These are phyloP conservation scores for Drosophila littoralis DNA, from an alignment of 1,140 invertebrate species.

Conservation along the genomic window DNA sequence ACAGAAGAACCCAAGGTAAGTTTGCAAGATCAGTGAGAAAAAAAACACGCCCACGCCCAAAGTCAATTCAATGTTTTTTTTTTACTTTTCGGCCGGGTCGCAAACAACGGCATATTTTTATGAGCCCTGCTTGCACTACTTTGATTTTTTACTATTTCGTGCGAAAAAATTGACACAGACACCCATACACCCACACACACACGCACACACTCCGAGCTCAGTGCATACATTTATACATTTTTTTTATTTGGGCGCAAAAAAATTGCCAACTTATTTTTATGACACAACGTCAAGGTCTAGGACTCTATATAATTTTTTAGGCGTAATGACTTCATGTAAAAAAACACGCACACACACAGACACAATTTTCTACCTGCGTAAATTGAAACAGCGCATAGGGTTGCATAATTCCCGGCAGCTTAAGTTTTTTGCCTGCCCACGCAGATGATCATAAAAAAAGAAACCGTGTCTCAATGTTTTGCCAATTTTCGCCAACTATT, in stretches of 20 bases:
- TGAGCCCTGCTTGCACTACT: slow-evolving; percentile 74
- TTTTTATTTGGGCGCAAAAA: slow-evolving; percentile 56
- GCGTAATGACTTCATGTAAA: slow-evolving; percentile 70
- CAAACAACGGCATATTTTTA: slow-evolving; percentile 72
- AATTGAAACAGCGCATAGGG: slow-evolving; percentile 72
- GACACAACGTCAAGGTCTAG: slow-evolving; percentile 74
- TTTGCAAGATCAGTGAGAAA: slow-evolving; percentile 29
- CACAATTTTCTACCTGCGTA: slow-evolving; percentile 55
- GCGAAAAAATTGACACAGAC: slow-evolving; percentile 53
- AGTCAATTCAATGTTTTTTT: slow-evolving; percentile 65
- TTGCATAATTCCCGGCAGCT: slow-evolving; percentile 79
- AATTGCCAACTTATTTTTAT: slow-evolving; percentile 59
- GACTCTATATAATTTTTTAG: slow-evolving; percentile 65
- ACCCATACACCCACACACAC: slow-evolving; percentile 1
- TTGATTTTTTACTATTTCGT: slow-evolving; percentile 78
- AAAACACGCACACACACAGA: slow-evolving; percentile 14
- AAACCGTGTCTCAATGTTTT: slow-evolving; percentile 9
- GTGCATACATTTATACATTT: slow-evolving; percentile 46
- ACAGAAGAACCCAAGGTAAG: slow-evolving; percentile 63
- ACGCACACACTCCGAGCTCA: background rate
- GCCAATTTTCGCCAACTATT: slow-evolving; percentile 15
- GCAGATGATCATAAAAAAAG: slow-evolving; percentile 64
- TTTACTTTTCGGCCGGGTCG: slow-evolving; percentile 26
- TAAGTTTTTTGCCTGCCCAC: slow-evolving; percentile 73
- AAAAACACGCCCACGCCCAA: slow-evolving; percentile 44